Conservation (phyloP, 2,888 invertebrate species). For the Yponomeuta sedellus region DNA sequence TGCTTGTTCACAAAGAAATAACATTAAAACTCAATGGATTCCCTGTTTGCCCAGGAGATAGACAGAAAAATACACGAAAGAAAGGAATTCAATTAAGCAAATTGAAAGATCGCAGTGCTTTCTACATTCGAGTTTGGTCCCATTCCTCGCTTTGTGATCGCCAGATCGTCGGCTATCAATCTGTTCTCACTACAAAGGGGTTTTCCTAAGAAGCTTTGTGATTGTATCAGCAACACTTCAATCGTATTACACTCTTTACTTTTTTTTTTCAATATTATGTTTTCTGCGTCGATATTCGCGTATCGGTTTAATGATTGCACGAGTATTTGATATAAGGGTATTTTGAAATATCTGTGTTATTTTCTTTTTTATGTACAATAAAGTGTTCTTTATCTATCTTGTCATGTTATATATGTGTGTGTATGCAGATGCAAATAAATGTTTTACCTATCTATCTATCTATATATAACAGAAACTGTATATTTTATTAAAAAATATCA, state of each 20-base stretch:
- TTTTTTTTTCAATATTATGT: slow-evolving; percentile 7
- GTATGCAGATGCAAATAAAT: too few species aligned
- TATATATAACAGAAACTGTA: too few species aligned
- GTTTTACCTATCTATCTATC: too few species aligned
- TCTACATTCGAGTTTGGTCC: slow-evolving; percentile 34
- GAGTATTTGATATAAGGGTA: too few species aligned
- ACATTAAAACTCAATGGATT: slow-evolving; percentile 55
- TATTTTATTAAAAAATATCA: too few species aligned
- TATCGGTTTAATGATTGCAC: background rate
- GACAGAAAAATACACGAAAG: slow-evolving; percentile 54
- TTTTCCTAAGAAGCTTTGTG: slow-evolving; percentile 37
- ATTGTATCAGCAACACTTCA: slow-evolving; percentile 34
- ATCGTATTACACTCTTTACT: slow-evolving; percentile 17
- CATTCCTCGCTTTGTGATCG: slow-evolving; percentile 59
- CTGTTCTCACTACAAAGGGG: slow-evolving; percentile 40
- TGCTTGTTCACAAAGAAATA: slow-evolving; percentile 37
- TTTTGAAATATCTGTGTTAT: too few species aligned
- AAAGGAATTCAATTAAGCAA: slow-evolving; percentile 69
- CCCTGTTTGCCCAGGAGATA: slow-evolving; percentile 34
- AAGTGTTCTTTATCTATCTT: too few species aligned
- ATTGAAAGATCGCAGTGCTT: slow-evolving; percentile 59
- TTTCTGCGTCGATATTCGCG: slow-evolving; percentile 10
- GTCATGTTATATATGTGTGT: too few species aligned
- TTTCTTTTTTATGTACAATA: too few species aligned
- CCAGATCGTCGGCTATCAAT: slow-evolving; percentile 53